These are phyloP conservation scores for Berghia stephanieae DNA, from an alignment of 1,140 invertebrate genomes.

Conservation along the genomic window DNA sequence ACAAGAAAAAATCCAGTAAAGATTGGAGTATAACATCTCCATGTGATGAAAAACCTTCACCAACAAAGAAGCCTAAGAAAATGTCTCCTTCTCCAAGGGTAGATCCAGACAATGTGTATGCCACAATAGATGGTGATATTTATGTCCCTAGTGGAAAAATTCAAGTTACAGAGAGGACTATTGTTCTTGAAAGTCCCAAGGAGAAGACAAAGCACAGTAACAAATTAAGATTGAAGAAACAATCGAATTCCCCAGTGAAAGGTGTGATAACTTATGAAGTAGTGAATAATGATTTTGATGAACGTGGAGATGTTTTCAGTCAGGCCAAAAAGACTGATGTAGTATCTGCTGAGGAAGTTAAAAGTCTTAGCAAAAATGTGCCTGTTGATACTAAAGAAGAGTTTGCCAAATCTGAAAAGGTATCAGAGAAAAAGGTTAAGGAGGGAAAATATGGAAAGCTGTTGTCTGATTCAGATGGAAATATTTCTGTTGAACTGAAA, in stretches of 20 bases:
- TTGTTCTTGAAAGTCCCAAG: slow-evolving; percentile 18
- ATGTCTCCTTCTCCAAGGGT: slow-evolving; percentile 19
- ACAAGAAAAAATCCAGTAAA: too few relatives aligned
- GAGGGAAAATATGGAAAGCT: too few relatives aligned
- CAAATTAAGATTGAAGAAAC: slow-evolving; percentile 23
- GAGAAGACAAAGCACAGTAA: background rate
- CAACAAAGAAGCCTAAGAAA: too few relatives aligned
- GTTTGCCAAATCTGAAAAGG: too few relatives aligned
- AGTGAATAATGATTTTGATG: slow-evolving; percentile 33
- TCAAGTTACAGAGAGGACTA: slow-evolving; percentile 29
- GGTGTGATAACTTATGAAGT: slow-evolving; percentile 32
- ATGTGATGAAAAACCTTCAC: background rate
- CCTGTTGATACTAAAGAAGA: too few relatives aligned
- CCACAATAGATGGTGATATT: slow-evolving; percentile 26
- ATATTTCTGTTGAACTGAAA: too few relatives aligned
- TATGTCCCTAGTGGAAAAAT: slow-evolving; percentile 28
- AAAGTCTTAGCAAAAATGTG: too few relatives aligned
- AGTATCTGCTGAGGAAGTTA: too few relatives aligned
- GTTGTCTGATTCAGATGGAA: too few relatives aligned
- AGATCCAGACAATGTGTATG: background rate
- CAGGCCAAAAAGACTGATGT: too few relatives aligned
- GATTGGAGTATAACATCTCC: too few relatives aligned
- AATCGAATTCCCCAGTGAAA: slow-evolving; percentile 28
- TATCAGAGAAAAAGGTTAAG: too few relatives aligned
- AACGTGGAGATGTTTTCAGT: slow-evolving; percentile 36